A percentile compares a stretch with the other conserved stretches of the same genome.
Evolutionary conservation across 2,888 invertebrate genomes (phyloP).

Genomic region (Agrotis exclamationis): DNA sequence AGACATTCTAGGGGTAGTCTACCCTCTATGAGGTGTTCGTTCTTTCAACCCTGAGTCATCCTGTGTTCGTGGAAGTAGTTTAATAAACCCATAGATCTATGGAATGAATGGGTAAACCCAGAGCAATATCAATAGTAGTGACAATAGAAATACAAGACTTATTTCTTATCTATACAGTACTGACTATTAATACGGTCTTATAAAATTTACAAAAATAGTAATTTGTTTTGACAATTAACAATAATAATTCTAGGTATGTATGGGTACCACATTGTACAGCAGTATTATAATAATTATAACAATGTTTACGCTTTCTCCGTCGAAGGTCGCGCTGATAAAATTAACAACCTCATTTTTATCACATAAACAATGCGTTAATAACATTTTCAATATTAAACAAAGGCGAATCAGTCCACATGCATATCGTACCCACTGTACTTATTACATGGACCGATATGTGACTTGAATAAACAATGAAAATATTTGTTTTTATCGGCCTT

Average conservation of each 20-base stretch:
- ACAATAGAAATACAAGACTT: too few relatives aligned
- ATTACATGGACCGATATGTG: slow-evolving; percentile 55
- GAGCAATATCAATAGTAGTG: neutral
- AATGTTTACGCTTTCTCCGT: slow-evolving; percentile 69
- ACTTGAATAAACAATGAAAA: slow-evolving; percentile 65
- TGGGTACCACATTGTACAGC: slow-evolving; percentile 45
- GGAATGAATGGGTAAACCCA: neutral
- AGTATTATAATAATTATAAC: slow-evolving; percentile 55
- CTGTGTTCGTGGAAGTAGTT: slow-evolving; percentile 15
- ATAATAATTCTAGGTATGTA: slow-evolving; percentile 10
- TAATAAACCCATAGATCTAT: neutral
- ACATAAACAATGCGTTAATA: slow-evolving; percentile 70
- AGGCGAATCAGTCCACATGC: slow-evolving; percentile 64
- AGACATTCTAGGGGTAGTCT: slow-evolving; percentile 4
- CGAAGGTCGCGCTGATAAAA: slow-evolving; percentile 76
- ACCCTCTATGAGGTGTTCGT: slow-evolving; percentile 2
- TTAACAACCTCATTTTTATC: slow-evolving; percentile 73
- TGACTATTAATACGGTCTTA: too few relatives aligned
- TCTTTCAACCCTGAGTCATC: slow-evolving; percentile 27
- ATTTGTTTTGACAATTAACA: slow-evolving; percentile 35
- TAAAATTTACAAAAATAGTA: neutral
- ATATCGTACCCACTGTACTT: slow-evolving; percentile 54
- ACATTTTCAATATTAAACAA: slow-evolving; percentile 73
- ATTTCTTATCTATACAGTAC: too few relatives aligned
- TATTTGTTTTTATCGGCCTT: slow-evolving; percentile 63